Percentiles rank a stretch among this genome's conserved stretches.
These are phyloP conservation scores for Papilio machaon DNA, from an alignment of 1,140 invertebrate genomes.

Conservation along the genomic window DNA sequence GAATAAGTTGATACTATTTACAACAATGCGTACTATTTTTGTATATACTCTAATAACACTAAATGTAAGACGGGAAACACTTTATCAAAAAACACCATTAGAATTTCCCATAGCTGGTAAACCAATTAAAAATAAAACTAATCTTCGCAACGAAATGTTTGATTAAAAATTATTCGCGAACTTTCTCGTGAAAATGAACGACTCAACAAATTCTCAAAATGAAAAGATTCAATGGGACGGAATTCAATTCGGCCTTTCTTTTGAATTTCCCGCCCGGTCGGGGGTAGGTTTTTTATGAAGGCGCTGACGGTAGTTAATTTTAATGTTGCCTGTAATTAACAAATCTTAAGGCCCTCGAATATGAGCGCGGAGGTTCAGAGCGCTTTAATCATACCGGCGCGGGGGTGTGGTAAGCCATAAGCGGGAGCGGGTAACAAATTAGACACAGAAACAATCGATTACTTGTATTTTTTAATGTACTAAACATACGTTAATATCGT, in stretches of 20 bases:
- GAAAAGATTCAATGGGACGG: conserved; percentile 35
- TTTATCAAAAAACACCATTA: not conserved
- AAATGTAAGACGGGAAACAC: not conserved
- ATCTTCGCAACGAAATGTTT: not conserved
- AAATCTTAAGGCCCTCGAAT: conserved; percentile 73
- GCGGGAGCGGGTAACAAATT: conserved; percentile 33
- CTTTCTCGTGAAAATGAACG: conserved; percentile 6
- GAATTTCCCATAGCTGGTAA: not conserved
- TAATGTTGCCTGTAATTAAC: conserved; percentile 75
- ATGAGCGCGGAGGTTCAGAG: conserved; percentile 56
- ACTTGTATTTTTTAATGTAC: not conserved
- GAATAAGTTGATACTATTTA: too few species aligned
- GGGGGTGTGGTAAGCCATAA: conserved; percentile 37
- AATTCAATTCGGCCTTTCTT: conserved; percentile 42
- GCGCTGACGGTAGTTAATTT: conserved; percentile 69
- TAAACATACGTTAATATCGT: not conserved
- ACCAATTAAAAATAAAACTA: not conserved
- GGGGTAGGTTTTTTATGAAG: conserved; percentile 57
- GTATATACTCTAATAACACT: not conserved
- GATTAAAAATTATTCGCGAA: conserved; percentile 24
- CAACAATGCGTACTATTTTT: too few species aligned
- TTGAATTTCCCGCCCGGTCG: conserved; percentile 41
- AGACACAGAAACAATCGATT: not conserved
- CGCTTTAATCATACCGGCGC: conserved; percentile 54
- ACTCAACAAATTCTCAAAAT: conserved; percentile 24